Evolutionary conservation across 37 sponge, comb jelly and placozoan genomes (phyloP).

Genomic region (Aphrocallistes beatrix): DNA sequence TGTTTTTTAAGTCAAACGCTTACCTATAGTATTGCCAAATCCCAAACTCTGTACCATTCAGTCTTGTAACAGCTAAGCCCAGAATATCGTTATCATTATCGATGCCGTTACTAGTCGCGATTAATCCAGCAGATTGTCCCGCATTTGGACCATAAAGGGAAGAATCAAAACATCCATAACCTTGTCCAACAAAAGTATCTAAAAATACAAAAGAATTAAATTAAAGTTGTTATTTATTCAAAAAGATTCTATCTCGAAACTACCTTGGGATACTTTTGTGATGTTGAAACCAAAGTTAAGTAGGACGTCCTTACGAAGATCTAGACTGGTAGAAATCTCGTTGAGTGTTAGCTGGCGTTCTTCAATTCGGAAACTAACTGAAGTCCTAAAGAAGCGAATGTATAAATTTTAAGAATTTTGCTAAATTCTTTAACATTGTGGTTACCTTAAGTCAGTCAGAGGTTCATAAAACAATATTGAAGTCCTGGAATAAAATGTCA

Average conservation of each 20-base stretch:
- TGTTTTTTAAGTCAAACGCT: too few relatives aligned
- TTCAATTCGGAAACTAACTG: neutral
- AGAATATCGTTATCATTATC: neutral
- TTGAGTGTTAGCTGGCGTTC: neutral
- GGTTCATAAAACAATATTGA: neutral
- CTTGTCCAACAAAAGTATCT: constrained; percentile 13
- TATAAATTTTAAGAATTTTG: neutral
- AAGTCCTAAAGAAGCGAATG: neutral
- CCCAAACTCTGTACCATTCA: neutral
- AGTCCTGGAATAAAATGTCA: neutral
- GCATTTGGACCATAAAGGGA: neutral
- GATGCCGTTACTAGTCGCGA: neutral
- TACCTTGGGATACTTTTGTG: neutral
- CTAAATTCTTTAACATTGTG: neutral
- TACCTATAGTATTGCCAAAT: constrained; percentile 9
- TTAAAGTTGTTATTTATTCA: neutral
- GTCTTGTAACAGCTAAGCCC: neutral
- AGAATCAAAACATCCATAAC: neutral
- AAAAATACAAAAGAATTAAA: neutral
- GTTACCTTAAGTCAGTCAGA: neutral
- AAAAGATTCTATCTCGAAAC: neutral
- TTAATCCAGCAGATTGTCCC: neutral
- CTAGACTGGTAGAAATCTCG: neutral
- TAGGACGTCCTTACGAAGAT: neutral
- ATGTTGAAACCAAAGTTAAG: neutral